phyloP scores from a whole-genome alignment of 2,113 vertebrate species.

The Caretta caretta region DNA sequence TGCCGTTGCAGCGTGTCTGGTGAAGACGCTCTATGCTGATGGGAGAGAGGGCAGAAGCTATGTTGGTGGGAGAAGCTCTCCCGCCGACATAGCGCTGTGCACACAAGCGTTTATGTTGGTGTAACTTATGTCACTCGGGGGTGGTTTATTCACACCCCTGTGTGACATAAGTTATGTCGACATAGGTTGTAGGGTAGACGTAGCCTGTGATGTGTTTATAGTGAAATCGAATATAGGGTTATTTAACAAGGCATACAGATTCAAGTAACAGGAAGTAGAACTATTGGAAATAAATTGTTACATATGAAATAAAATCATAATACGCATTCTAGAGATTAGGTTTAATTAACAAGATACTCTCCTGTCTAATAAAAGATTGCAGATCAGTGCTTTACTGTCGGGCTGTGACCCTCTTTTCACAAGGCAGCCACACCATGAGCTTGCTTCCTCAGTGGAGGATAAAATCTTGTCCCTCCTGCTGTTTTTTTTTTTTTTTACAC shows the following conservation, averaged over 20 bases:
- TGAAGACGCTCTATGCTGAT: too few species aligned
- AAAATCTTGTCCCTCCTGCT: not conserved
- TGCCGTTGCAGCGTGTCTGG: too few species aligned
- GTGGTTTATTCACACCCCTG: too few species aligned
- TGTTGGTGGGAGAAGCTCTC: too few species aligned
- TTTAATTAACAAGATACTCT: not conserved
- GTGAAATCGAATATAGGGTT: not conserved
- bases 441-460: not conserved
- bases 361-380: not conserved
- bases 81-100: too few species aligned
- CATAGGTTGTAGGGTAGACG: too few species aligned
- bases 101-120: too few species aligned
- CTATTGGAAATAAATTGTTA: not conserved
- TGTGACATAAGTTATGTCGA: too few species aligned
- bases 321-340: not conserved
- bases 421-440: not conserved
- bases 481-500: too few species aligned
- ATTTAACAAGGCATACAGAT: not conserved
- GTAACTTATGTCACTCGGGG: too few species aligned
- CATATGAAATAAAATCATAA: not conserved
- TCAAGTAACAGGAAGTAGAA: not conserved
- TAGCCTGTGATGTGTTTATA: not conserved
- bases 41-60: too few species aligned
- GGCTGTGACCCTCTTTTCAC: not conserved
- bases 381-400: not conserved